A percentile compares a stretch with the other conserved stretches of the same genome.
Evolutionary conservation across 2,113 vertebrate genomes (phyloP).

Genomic region (Cichladusa arquata): DNA sequence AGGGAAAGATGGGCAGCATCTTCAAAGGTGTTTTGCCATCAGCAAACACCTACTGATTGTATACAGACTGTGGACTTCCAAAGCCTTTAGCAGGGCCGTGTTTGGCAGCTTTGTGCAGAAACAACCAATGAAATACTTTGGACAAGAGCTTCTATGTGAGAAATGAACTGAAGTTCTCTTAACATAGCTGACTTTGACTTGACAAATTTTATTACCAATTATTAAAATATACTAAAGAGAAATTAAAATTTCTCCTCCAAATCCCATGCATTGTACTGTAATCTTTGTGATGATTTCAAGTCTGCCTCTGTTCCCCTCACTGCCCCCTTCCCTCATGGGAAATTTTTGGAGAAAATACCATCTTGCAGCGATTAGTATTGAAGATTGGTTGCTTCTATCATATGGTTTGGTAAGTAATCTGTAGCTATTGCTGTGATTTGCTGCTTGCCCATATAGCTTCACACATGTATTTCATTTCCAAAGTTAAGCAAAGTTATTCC

Average conservation of each 20-base stretch:
- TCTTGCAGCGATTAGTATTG: conserved; percentile 54
- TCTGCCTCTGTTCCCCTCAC: not conserved
- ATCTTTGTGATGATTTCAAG: not conserved
- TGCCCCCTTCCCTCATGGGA: not conserved
- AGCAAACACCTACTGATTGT: not conserved
- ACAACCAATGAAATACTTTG: not conserved
- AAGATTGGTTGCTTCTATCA: conserved; percentile 44
- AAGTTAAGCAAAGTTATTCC: conserved; percentile 61
- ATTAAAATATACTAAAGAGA: not conserved
- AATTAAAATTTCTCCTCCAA: not conserved
- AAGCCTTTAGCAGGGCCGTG: not conserved
- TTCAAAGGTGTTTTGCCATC: not conserved
- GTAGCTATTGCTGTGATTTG: conserved; percentile 51
- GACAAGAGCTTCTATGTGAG: not conserved
- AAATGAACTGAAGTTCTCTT: not conserved
- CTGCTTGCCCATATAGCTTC: conserved; percentile 42
- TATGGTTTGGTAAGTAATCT: conserved; percentile 36
- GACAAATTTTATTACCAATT: not conserved
- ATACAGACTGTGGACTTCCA: not conserved
- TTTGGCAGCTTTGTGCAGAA: not conserved
- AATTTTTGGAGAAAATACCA: not conserved
- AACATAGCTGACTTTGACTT: not conserved
- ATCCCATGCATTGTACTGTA: not conserved
- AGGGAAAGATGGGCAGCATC: not conserved
- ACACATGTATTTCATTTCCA: conserved; percentile 70